Percentiles rank a stretch among this genome's conserved stretches.
Conservation (phyloP, 2,888 invertebrate genomes). For the Zeuzera pyrina region DNA sequence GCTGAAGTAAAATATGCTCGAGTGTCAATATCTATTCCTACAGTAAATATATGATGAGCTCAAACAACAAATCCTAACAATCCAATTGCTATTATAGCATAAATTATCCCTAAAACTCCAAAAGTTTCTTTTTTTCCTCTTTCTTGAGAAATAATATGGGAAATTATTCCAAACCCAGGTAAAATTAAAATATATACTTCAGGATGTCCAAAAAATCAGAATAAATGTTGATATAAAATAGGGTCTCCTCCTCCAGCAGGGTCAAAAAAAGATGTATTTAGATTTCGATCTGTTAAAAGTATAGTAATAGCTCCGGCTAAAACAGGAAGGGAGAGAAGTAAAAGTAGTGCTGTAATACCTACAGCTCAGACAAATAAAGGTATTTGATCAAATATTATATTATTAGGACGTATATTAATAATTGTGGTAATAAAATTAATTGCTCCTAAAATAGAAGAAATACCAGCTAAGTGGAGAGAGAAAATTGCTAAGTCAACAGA, state of each 20-base stretch:
- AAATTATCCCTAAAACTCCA: conserved; percentile 83
- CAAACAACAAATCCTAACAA: conserved; percentile 88
- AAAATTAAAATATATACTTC: conserved; percentile 91
- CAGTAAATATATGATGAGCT: conserved; percentile 89
- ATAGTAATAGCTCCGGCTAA: conserved; percentile 87
- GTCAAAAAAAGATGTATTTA: conserved; percentile 88
- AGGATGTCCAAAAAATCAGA: conserved; percentile 91
- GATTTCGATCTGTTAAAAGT: conserved; percentile 83
- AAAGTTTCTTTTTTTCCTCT: conserved; percentile 83
- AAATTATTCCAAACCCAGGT: conserved; percentile 87
- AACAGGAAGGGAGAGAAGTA: conserved; percentile 81
- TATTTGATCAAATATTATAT: conserved; percentile 76
- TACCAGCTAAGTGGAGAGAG: conserved; percentile 81
- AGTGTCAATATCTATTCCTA: conserved; percentile 87
- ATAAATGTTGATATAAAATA: conserved; percentile 86
- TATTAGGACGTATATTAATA: conserved; percentile 78
- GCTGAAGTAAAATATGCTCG: conserved; percentile 89
- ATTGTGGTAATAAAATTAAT: conserved; percentile 87
- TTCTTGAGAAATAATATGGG: conserved; percentile 83
- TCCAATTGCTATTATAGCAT: conserved; percentile 88
- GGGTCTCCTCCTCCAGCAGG: conserved; percentile 86
- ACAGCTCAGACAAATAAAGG: conserved; percentile 84
- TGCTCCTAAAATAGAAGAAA: conserved; percentile 81
- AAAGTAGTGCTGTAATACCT: conserved; percentile 59
- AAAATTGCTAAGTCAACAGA: conserved; percentile 86